Evolutionary conservation across 2,888 invertebrate species (phyloP), one percentile per base, ranked within the genome.

Genomic region (Autographa pulchrina): DNA sequence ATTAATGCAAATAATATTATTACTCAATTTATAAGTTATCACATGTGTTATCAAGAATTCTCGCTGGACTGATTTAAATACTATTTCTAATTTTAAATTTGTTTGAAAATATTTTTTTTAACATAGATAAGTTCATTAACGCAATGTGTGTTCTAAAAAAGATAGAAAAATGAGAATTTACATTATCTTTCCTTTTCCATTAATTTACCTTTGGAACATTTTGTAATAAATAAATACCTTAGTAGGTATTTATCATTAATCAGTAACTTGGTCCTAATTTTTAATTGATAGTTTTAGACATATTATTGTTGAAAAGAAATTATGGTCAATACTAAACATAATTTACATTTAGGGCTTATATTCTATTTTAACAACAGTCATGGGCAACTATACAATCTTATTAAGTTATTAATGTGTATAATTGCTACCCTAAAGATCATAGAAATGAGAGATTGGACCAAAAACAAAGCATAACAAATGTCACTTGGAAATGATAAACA

Each of bases 381-480:
- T 38, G 38, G 11, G 11, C 1, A 38, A 38, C 38, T 35, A n/a
- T 7, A 48, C 7, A 48, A 14, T n/a, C 7, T n/a, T 1, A n/a
- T 43, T 11, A 5, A 43, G 16, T 43, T 16, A 43, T 43, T 4
- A 43, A 16, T 43, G 43, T 43, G 43, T 16, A 43, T 43, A 41
- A 43, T 14, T 16, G 16, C 16, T 43, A 43, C 3, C 14, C 16
- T 16, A 9, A 43, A 43, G 16, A 43, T 4, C 16, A 43, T 9
- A 43, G 16, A 43, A 48, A n/a, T 48, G 6, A 48, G 8, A 2
- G n/a, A 48, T 48, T n/a, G n/a, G 8, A 25, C 14, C 62, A 38
- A 65, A 74, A 68, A 76, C 80, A 76, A 68, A 74, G 14, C 62
- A 43, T 54, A 68, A 65, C 65, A 68, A 63, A 32, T 66, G 58